phyloP scores from a whole-genome alignment of 2,113 vertebrate genomes.

The Phycodurus eques region DNA sequence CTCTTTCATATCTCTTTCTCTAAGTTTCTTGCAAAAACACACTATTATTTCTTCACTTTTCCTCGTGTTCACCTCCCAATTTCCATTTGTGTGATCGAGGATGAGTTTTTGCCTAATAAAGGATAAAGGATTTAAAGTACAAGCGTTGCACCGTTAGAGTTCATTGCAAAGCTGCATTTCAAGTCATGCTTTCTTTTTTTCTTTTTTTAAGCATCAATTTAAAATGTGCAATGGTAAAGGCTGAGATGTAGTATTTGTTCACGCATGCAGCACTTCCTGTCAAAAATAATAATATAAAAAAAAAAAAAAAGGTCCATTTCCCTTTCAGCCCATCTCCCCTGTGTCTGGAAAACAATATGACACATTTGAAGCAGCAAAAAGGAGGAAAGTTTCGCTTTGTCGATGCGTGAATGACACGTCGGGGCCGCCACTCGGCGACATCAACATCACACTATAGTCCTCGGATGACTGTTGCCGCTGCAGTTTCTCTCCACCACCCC shows the following conservation, averaged over 20 bases:
- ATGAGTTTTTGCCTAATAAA: neutral
- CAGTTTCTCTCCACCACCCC: neutral
- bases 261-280: conserved; percentile 4
- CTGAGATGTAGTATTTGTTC: neutral
- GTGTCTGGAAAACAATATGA: neutral
- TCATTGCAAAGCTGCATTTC: neutral
- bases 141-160: neutral
- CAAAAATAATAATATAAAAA: neutral
- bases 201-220: neutral
- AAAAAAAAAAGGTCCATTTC: neutral
- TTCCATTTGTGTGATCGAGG: neutral
- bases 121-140: neutral
- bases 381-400: conserved; percentile 5
- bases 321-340: neutral
- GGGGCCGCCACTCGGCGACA: conserved; percentile 1
- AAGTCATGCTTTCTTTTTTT: neutral
- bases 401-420: conserved; percentile 4
- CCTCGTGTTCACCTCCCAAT: neutral
- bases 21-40: neutral
- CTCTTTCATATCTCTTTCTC: conserved; percentile 7
- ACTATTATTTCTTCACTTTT: neutral
- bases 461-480: neutral
- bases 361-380: conserved; percentile 10
- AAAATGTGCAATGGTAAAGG: neutral
- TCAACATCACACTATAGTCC: neutral